phyloP scores from a whole-genome alignment of 2,797 vertebrate genomes.

The Coregonus ussuriensis region DNA sequence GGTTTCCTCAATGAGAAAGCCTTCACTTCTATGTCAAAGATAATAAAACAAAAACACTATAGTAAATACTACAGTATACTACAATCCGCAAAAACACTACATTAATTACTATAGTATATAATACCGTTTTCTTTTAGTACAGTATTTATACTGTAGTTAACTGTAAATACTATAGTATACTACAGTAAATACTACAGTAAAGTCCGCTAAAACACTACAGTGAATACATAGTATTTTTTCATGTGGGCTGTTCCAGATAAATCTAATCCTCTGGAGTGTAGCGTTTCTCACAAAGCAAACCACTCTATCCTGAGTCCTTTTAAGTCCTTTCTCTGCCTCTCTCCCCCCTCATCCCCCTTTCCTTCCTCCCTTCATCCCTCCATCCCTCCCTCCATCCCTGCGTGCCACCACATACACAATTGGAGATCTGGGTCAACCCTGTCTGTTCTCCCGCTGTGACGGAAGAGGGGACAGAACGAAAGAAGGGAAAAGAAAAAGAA shows the following conservation, averaged over 20 bases:
- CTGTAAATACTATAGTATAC: too few species aligned
- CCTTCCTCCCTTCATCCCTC: background rate
- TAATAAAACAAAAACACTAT: too few species aligned
- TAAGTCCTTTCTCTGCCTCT: background rate
- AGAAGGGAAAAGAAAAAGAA: background rate
- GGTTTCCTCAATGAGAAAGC: too few species aligned
- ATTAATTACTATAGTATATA: too few species aligned
- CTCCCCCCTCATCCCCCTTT: too few species aligned
- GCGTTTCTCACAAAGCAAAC: background rate
- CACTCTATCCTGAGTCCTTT: background rate
- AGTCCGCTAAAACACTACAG: too few species aligned
- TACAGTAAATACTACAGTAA: too few species aligned
- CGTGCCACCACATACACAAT: background rate
- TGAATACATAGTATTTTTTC: background rate
- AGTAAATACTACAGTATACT: too few species aligned
- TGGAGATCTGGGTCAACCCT: constrained; percentile 1
- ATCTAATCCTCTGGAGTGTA: background rate
- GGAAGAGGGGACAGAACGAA: background rate
- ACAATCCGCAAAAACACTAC: too few species aligned
- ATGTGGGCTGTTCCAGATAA: background rate
- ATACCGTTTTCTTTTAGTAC: too few species aligned
- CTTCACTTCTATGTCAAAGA: too few species aligned
- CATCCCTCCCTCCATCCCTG: background rate
- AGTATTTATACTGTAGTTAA: too few species aligned
- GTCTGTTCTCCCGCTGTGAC: background rate